phyloP scores from a whole-genome alignment of 2,113 vertebrate genomes.

The Pongo abelii region DNA sequence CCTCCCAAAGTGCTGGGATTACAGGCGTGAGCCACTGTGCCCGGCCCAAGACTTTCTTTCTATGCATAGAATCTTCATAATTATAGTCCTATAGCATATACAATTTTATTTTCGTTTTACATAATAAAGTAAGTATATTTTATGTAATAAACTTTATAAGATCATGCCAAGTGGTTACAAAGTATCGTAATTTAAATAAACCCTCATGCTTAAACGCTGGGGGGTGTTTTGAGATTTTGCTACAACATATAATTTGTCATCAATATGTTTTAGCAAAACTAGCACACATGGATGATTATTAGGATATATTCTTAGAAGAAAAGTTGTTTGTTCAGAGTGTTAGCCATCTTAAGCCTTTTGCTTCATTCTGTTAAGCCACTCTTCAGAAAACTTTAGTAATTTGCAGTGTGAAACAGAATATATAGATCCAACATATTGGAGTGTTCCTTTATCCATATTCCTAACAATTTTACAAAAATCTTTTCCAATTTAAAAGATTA shows the following conservation, averaged over 20 bases:
- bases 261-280: background rate
- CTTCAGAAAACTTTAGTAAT: background rate
- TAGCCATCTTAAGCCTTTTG: background rate
- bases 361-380: background rate
- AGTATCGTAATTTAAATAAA: background rate
- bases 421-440: no score
- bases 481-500: background rate
- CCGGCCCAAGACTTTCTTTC: background rate
- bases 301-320: slow-evolving; percentile 1
- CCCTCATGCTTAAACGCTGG: background rate
- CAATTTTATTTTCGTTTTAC: background rate
- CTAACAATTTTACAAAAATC: background rate
- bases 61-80: background rate
- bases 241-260: background rate
- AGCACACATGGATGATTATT: background rate
- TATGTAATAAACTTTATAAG: background rate
- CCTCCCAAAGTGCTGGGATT: no score
- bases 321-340: background rate
- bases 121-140: background rate
- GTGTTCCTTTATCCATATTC: background rate
- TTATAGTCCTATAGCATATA: background rate
- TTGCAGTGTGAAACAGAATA: background rate
- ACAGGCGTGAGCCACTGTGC: no score
- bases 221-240: background rate
- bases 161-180: background rate